These are phyloP conservation scores for Sebastes cheni DNA, from an alignment of 2,797 vertebrate genomes.

Conservation along the genomic window DNA sequence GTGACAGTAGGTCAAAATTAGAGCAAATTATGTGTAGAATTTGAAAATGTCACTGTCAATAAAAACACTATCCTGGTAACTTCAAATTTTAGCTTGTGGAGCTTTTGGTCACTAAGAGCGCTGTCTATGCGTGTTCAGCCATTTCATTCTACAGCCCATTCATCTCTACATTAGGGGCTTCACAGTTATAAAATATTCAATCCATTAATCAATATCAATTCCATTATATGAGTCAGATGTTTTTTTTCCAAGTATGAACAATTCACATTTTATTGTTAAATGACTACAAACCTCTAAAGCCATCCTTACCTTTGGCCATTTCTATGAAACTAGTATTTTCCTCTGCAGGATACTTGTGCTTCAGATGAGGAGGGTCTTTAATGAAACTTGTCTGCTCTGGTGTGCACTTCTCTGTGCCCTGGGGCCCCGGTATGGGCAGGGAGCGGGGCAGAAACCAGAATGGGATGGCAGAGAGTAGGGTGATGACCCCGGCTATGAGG, in stretches of 20 bases:
- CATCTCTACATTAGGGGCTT: neutral
- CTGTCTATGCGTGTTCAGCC: neutral
- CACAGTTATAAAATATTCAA: neutral
- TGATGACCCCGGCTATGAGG: slow-evolving; percentile 80
- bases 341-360: slow-evolving; percentile 70
- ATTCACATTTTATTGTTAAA: neutral
- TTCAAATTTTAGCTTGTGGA: neutral
- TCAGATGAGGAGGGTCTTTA: slow-evolving; percentile 55
- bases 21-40: neutral
- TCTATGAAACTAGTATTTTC: slow-evolving; percentile 72
- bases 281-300: neutral
- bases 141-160: neutral
- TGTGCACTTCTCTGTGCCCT: slow-evolving; percentile 35
- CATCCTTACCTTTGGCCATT: slow-evolving; percentile 79
- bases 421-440: slow-evolving; percentile 59
- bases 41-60: neutral
- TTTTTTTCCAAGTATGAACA: neutral
- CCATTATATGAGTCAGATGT: neutral
- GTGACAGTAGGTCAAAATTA: neutral
- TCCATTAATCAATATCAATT: neutral
- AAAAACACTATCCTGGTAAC: neutral
- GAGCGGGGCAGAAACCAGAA: slow-evolving; percentile 90
- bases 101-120: neutral
- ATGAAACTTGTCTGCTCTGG: slow-evolving; percentile 69
- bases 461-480: slow-evolving; percentile 85